Base-by-base conservation (phyloP, 2,113 vertebrate genomes). In the Oxyruncus cristatus region DNA sequence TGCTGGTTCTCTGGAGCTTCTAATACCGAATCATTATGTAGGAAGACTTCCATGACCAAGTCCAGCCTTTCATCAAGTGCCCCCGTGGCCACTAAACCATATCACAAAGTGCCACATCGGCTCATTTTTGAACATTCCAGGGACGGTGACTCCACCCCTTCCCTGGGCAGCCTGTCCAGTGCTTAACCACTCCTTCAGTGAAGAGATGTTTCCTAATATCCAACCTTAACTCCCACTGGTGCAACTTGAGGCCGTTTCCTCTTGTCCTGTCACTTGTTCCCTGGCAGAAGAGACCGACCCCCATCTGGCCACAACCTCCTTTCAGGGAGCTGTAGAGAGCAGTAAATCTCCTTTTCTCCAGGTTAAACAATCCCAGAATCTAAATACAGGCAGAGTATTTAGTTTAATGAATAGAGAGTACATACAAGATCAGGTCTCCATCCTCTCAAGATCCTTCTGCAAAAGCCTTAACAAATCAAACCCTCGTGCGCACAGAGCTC, bases 201-300 rank as follows among this genome's bases (percentile, higher is more conserved):
- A 47, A 18, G 46, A 61, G 82, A 61, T 10, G 3, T n/a, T 46
- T 46, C 24, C 46, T 30, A 26, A 7, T 7, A 26, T 14, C 24
- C n/a, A 53, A 2, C 55, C 47, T 47, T 14, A 41, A 26, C n/a
- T 53, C 13, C n/a, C 55, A 27, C 44, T 20, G 33, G 77, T 28
- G 2, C 62, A 46, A 1, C 6, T 0, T 26, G 46, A 75, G 53
- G 39, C 39, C 0, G 1, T 52, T 67, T 1, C 44, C 50, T n/a
- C 37, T 5, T 2, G 9, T 24, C 22, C 59, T 11, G 14, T 32
- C 65, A 44, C 33, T n/a, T 8, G 10, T 30, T 59, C 35, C 42
- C 77, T 30, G 27, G 13, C 5, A 81, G 35, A 53, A 89, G 2
- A 81, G 52, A 33, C 42, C 0, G 3, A 42, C 3, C 12, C 24